These are phyloP conservation scores for Isaurus tuberculatus DNA, from an alignment of 92 coral and sea anemone species.

Conservation along the genomic window DNA sequence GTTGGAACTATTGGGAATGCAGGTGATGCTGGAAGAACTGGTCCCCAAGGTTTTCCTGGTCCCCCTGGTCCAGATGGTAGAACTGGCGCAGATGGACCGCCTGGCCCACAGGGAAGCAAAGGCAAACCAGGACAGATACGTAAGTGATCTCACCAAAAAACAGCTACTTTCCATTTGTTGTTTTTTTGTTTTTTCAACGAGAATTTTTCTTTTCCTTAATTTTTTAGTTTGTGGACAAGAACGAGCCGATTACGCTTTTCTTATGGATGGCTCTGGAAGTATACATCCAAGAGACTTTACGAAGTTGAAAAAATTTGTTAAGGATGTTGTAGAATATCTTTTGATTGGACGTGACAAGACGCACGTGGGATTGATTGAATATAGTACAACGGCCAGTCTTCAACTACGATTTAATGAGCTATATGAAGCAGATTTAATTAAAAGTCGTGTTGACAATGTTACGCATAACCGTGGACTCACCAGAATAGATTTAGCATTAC, in stretches of 20 bases:
- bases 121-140: constrained; percentile 81
- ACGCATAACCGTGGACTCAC: constrained; percentile 66
- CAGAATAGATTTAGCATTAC: constrained; percentile 80
- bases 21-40: constrained; percentile 40
- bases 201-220: background rate
- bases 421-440: constrained; percentile 63
- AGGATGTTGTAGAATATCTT: constrained; percentile 68
- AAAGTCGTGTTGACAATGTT: constrained; percentile 48
- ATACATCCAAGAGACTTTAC: constrained; percentile 53
- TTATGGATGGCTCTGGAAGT: constrained; percentile 83
- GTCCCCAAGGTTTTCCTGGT: constrained; percentile 54
- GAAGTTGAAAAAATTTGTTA: constrained; percentile 60
- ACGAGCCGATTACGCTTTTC: constrained; percentile 80
- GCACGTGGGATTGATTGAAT: constrained; percentile 77
- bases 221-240: constrained; percentile 84
- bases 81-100: constrained; percentile 40
- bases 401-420: constrained; percentile 54
- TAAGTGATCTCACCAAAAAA: constrained; percentile 49
- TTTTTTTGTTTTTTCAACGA: background rate
- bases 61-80: constrained; percentile 42
- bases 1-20: constrained; percentile 28
- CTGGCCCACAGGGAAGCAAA: constrained; percentile 49
- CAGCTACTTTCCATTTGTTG: background rate
- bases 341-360: constrained; percentile 61
- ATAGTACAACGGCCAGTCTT: constrained; percentile 64